phyloP scores from a whole-genome alignment of 2,888 invertebrate genomes.

The Antitype chi region DNA sequence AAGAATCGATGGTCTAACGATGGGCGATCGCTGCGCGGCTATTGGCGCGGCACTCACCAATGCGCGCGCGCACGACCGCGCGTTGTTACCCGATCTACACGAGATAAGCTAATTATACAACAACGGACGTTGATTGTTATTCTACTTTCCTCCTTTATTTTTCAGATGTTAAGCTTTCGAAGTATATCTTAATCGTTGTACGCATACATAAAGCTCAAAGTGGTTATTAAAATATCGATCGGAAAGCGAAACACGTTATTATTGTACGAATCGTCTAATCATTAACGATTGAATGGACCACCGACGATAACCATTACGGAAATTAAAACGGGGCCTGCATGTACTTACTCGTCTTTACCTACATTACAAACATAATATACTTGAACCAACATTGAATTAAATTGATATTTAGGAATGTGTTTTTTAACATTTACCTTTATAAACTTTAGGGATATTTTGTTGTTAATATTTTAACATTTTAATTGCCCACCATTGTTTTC shows the following conservation, averaged over 20 bases:
- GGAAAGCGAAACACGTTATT: slow-evolving; percentile 78
- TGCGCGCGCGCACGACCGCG: slow-evolving; percentile 84
- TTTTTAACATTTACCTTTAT: slow-evolving; percentile 41
- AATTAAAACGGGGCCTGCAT: slow-evolving; percentile 74
- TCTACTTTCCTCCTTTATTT: slow-evolving; percentile 81
- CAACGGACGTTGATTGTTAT: slow-evolving; percentile 82
- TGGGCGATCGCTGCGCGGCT: slow-evolving; percentile 79
- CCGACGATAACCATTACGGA: slow-evolving; percentile 78
- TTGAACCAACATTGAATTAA: slow-evolving; percentile 24
- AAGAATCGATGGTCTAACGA: slow-evolving; percentile 88
- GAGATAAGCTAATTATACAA: slow-evolving; percentile 88
- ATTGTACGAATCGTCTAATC: slow-evolving; percentile 76
- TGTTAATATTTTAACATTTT: slow-evolving; percentile 19
- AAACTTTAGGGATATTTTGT: slow-evolving; percentile 22
- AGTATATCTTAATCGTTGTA: slow-evolving; percentile 67
- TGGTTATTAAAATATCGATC: slow-evolving; percentile 80
- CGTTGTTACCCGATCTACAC: slow-evolving; percentile 82
- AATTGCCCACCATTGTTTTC: slow-evolving; percentile 38
- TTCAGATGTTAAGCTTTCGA: slow-evolving; percentile 82
- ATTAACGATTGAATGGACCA: slow-evolving; percentile 78
- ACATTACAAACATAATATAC: slow-evolving; percentile 22
- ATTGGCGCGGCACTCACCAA: slow-evolving; percentile 87
- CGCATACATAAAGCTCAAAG: slow-evolving; percentile 72
- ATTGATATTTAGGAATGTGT: slow-evolving; percentile 35
- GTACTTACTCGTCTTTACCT: slow-evolving; percentile 63